Percentiles rank a stretch among this genome's conserved stretches.
These are phyloP conservation scores for Gadopsis marmoratus DNA, from an alignment of 2,797 vertebrate species.

Conservation along the genomic window DNA sequence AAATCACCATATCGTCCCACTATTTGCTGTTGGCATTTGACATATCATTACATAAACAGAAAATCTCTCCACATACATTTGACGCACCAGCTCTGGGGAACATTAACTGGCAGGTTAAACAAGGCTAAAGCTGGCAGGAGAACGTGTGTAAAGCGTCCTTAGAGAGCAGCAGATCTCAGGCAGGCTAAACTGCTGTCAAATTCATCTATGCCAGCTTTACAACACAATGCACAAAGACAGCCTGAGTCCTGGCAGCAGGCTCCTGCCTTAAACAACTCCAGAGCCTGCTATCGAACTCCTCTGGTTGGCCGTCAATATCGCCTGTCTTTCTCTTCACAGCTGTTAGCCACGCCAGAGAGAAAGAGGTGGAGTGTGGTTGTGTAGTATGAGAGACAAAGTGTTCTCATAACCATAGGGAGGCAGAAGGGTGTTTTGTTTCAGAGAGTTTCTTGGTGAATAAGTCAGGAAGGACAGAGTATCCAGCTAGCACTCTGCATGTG, in stretches of 20 bases:
- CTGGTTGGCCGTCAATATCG: slow-evolving; percentile 63
- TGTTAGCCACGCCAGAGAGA: slow-evolving; percentile 46
- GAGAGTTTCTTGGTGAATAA: background rate
- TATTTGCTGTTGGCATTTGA: slow-evolving; percentile 4
- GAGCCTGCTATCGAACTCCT: slow-evolving; percentile 67
- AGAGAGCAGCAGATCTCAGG: slow-evolving; percentile 69
- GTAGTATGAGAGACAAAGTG: slow-evolving; percentile 29
- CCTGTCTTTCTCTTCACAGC: slow-evolving; percentile 53
- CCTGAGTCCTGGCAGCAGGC: slow-evolving; percentile 58
- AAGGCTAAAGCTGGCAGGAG: slow-evolving; percentile 50
- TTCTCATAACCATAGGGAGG: slow-evolving; percentile 34
- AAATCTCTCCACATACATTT: slow-evolving; percentile 21
- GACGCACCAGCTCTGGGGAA: slow-evolving; percentile 27
- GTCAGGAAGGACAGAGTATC: slow-evolving; percentile 20
- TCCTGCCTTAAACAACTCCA: slow-evolving; percentile 65
- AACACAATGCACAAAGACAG: slow-evolving; percentile 76
- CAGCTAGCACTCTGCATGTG: slow-evolving; percentile 1
- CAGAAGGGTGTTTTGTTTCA: slow-evolving; percentile 1
- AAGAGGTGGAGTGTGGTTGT: slow-evolving; percentile 12
- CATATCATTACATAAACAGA: slow-evolving; percentile 23
- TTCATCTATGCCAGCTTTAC: slow-evolving; percentile 77
- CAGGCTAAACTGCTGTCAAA: slow-evolving; percentile 81
- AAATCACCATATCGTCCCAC: background rate
- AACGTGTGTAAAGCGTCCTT: slow-evolving; percentile 62
- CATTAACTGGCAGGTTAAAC: slow-evolving; percentile 59